Base-by-base conservation (phyloP, 2,113 vertebrate species). In the Circaetus cinerascens region DNA sequence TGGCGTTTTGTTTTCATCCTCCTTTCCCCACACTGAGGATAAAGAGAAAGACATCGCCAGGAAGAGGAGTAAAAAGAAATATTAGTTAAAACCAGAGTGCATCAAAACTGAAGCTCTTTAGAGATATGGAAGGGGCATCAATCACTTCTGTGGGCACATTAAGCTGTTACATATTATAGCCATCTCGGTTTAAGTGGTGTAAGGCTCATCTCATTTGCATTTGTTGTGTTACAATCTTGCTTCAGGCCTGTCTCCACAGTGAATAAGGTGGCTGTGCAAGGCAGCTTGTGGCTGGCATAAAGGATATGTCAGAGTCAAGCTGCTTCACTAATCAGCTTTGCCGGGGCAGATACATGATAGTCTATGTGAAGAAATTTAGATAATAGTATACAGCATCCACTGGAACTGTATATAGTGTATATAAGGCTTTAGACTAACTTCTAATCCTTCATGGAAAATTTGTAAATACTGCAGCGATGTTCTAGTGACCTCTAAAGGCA, bases 401-500 rank as follows among this genome's bases (percentile, higher is more conserved):
- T 92, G 92, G 92, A 98, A 95, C 92, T 85, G 91, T 94, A 96
- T 96, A 81, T 95, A 86, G 91, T 87, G 80, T 97, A 91, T 95
- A 83, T 90, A 90, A 95, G 74, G 93, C 96, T 97, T 96, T 96
- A 96, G 96, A 96, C 95, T 97, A 97, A 97, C 94, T 97, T 96
- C 94, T 93, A 91, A 96, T 97, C 95, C 97, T 98, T 95, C 95
- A 79, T 27, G 97, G 97, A 98, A 98, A 98, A 98, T 97, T 96
- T 95, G 93, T 98, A 97, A 97, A 97, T 94, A 93, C 96, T 98
- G 99, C 94, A 98, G 98, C 98, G 99, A 99, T 98, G 98, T 98
- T 98, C 98, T 98, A 99, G 98, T 99, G 99, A 99, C 99, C 99
- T 99, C 99, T 99, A 99, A 99, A 99, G 99, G 99, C 98, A 98